Evolutionary conservation across 2,113 vertebrate species (phyloP).

Genomic region (Bombycilla garrulus): DNA sequence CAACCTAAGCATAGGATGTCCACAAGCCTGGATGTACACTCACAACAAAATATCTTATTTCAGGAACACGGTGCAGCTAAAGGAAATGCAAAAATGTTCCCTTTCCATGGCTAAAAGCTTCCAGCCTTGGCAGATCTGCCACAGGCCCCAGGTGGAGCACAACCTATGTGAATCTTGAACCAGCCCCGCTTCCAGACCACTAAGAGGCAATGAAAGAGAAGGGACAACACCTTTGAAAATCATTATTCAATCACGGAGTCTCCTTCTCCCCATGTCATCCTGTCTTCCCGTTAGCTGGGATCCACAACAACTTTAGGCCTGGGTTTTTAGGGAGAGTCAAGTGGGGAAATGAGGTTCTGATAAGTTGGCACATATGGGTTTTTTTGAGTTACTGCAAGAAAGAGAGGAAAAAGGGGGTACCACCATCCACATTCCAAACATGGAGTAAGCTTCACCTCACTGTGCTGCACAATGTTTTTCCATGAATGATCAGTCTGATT

Average conservation of each 20-base stretch:
- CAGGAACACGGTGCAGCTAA: neutral
- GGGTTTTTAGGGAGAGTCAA: neutral
- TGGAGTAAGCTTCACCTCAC: neutral
- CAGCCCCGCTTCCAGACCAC: neutral
- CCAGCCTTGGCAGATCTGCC: neutral
- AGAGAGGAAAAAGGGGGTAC: neutral
- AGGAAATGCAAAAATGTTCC: neutral
- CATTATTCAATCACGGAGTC: neutral
- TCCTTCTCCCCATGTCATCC: neutral
- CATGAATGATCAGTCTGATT: neutral
- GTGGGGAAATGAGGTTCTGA: neutral
- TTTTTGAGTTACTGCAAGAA: neutral
- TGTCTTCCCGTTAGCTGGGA: neutral
- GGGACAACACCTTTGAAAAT: neutral
- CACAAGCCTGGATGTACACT: neutral
- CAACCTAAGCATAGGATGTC: neutral
- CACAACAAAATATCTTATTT: neutral
- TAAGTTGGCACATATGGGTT: rapidly evolving
- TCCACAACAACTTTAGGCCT: neutral
- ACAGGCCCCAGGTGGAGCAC: neutral
- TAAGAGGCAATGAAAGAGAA: neutral
- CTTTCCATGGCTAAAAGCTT: neutral
- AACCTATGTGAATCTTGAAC: rapidly evolving
- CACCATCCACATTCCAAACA: neutral
- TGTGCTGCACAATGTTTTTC: neutral